A percentile compares a stretch with the other conserved stretches of the same genome.
phyloP scores from a whole-genome alignment of 2,797 vertebrate genomes.

The Caiman crocodilus region DNA sequence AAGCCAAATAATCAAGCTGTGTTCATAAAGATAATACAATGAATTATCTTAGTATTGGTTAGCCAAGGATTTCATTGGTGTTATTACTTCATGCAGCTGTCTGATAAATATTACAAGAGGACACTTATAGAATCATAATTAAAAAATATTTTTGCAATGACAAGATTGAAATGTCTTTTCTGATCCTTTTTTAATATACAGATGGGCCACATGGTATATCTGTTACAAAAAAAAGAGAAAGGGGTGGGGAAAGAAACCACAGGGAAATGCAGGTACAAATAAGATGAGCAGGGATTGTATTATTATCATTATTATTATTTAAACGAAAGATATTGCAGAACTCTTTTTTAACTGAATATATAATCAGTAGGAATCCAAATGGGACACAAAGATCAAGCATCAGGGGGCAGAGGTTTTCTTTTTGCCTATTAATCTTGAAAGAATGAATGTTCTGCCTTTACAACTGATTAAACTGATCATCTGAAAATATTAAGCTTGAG shows the following conservation, averaged over 20 bases:
- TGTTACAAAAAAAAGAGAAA: not conserved
- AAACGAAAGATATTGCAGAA: not conserved
- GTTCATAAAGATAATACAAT: not conserved
- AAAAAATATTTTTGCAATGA: not conserved
- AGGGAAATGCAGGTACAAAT: rapidly evolving
- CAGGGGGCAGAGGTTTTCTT: not conserved
- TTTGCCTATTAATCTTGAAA: not conserved
- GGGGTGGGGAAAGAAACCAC: not conserved
- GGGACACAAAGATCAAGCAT: not conserved
- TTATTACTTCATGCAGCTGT: not conserved
- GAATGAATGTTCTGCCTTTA: not conserved
- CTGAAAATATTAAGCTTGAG: not conserved
- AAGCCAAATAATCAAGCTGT: not conserved
- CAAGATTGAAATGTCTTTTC: not conserved
- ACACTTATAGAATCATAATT: not conserved
- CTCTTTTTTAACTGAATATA: not conserved
- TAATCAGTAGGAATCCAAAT: not conserved
- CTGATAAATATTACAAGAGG: not conserved
- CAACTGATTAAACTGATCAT: not conserved
- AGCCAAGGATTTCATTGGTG: not conserved
- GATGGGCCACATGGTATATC: not conserved
- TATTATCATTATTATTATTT: not conserved
- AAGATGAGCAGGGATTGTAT: not conserved
- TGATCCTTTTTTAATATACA: not conserved
- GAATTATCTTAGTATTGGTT: not conserved